Conservation (phyloP, 1,140 invertebrate species). For the Neodiprion lecontei region DNA sequence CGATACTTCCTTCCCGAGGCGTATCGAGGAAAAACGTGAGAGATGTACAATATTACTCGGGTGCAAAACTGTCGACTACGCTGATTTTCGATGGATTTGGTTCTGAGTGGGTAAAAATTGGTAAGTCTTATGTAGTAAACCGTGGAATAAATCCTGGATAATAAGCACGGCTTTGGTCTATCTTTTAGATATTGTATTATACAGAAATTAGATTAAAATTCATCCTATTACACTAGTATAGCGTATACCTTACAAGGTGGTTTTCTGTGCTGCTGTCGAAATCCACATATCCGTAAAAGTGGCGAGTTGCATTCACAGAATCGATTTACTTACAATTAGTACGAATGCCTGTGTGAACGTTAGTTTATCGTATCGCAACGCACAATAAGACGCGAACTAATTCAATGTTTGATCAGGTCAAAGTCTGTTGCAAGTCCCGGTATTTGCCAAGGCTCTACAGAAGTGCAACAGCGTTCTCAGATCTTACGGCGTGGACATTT, state of each 20-base stretch:
- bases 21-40: slow-evolving; percentile 33
- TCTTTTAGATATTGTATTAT: too few relatives aligned
- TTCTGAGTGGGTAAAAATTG: slow-evolving; percentile 73
- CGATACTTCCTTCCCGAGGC: slow-evolving; percentile 42
- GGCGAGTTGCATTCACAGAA: too few relatives aligned
- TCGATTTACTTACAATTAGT: too few relatives aligned
- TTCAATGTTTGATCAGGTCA: slow-evolving; percentile 37
- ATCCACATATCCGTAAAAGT: too few relatives aligned
- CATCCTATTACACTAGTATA: slow-evolving; percentile 16
- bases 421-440: slow-evolving; percentile 66
- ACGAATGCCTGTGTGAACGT: too few relatives aligned
- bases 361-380: too few relatives aligned
- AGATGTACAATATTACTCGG: slow-evolving; percentile 47
- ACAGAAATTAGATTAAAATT: too few relatives aligned
- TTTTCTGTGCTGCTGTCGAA: not conserved
- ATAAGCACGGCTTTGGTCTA: too few relatives aligned
- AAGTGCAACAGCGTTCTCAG: slow-evolving; percentile 60
- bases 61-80: slow-evolving; percentile 62
- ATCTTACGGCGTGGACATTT: slow-evolving; percentile 65
- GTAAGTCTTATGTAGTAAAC: slow-evolving; percentile 43
- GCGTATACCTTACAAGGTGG: slow-evolving; percentile 50
- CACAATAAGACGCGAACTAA: too few relatives aligned
- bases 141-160: too few relatives aligned
- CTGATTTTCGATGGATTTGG: slow-evolving; percentile 75
- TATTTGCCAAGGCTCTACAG: slow-evolving; percentile 70